Conservation (phyloP, 2,113 vertebrate species). For the Probosciger aterrimus region DNA sequence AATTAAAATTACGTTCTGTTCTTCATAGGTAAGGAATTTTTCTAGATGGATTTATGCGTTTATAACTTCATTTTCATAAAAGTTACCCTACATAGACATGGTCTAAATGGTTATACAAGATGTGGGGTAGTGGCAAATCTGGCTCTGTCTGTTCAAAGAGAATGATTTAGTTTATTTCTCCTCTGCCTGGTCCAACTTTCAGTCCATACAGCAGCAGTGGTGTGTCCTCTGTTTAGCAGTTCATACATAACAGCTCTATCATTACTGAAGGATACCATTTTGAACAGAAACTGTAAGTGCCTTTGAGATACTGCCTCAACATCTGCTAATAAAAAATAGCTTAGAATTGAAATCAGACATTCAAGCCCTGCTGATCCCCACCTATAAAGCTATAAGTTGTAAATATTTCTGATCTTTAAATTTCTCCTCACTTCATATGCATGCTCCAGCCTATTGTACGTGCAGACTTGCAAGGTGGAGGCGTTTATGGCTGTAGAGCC, state of each 20-base stretch:
- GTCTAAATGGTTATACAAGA: not conserved
- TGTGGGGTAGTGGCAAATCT: not conserved
- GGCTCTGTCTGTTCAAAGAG: not conserved
- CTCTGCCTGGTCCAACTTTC: not conserved
- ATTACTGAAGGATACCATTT: not conserved
- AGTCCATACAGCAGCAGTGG: not conserved
- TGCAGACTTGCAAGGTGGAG: not conserved
- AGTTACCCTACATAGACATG: not conserved
- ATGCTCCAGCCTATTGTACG: rapidly evolving
- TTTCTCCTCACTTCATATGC: not conserved
- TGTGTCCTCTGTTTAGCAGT: not conserved
- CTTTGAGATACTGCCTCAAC: not conserved
- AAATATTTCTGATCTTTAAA: not conserved
- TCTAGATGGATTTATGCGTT: conserved; percentile 1
- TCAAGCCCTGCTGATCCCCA: not conserved
- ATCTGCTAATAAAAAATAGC: not conserved
- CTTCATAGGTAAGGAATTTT: not conserved
- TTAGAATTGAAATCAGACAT: conserved; percentile 17
- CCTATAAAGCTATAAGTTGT: not conserved
- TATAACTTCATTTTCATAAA: not conserved
- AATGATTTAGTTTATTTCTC: conserved; percentile 33
- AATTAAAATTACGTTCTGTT: conserved; percentile 5
- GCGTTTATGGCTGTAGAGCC: not conserved
- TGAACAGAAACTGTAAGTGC: not conserved
- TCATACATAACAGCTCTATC: not conserved